Conservation (phyloP, 2,113 vertebrate genomes). For the Meriones unguiculatus region DNA sequence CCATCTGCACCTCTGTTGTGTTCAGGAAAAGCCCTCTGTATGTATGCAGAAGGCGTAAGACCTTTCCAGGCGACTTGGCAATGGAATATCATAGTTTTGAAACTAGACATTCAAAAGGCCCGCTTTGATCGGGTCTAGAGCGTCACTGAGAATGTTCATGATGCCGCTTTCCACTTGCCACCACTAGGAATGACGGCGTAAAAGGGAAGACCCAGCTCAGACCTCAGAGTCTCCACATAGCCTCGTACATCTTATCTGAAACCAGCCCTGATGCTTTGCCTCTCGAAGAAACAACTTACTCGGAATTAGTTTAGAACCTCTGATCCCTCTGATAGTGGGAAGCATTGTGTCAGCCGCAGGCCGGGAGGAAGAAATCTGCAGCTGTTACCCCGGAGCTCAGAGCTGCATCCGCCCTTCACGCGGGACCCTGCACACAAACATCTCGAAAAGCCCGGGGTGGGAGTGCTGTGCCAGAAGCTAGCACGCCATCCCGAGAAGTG, state of each 20-base stretch:
- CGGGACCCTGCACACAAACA: background rate
- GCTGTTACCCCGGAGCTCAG: background rate
- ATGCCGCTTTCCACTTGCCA: background rate
- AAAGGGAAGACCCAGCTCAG: background rate
- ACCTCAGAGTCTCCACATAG: background rate
- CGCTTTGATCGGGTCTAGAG: background rate
- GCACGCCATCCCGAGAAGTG: background rate
- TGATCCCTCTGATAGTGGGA: background rate
- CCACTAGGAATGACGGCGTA: background rate
- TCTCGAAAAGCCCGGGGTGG: fast-evolving
- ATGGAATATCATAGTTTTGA: background rate
- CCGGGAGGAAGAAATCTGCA: background rate
- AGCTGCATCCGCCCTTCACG: background rate
- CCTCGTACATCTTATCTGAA: background rate
- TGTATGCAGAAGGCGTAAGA: background rate
- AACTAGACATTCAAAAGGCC: background rate
- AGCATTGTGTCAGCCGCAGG: background rate
- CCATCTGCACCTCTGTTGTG: background rate
- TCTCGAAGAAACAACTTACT: background rate
- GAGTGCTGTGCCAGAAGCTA: fast-evolving
- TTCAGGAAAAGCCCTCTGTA: background rate
- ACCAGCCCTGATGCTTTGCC: background rate
- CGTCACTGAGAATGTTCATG: background rate
- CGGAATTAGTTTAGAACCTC: conserved; percentile 15
- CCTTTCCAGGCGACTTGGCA: background rate